Evolutionary conservation across 2,797 vertebrate species (phyloP).

Genomic region (Anas bernieri): DNA sequence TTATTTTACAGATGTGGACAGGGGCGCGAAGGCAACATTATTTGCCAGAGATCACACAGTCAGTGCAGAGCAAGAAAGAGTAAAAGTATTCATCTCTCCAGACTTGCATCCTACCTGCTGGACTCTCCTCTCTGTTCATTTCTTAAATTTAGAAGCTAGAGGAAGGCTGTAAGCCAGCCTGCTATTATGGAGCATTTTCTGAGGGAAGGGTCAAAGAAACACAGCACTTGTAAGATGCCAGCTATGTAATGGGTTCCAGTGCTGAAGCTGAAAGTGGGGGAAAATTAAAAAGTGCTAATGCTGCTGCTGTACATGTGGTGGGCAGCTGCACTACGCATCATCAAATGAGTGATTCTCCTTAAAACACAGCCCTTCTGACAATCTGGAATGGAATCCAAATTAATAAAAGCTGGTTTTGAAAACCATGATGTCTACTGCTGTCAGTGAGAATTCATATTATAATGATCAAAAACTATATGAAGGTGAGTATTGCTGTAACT

Average conservation of each 20-base stretch:
- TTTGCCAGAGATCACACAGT: background rate
- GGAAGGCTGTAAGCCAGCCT: background rate
- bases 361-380: background rate
- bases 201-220: background rate
- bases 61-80: background rate
- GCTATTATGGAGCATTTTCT: background rate
- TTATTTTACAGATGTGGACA: background rate
- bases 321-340: slow-evolving; percentile 45
- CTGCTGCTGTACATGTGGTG: slow-evolving; percentile 32
- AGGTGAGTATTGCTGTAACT: slow-evolving; percentile 36
- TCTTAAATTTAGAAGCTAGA: background rate
- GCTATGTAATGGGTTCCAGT: background rate
- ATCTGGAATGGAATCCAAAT: slow-evolving; percentile 5
- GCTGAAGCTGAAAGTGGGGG: background rate
- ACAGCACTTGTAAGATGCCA: background rate
- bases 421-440: slow-evolving; percentile 16
- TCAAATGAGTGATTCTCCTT: background rate
- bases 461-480: slow-evolving; percentile 36
- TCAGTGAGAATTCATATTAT: slow-evolving; percentile 45
- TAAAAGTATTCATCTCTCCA: background rate
- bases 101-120: background rate
- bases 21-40: background rate
- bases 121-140: background rate
- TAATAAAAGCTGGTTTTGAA: slow-evolving; percentile 4
- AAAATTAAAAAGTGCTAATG: background rate